These are phyloP conservation scores for Lepus townsendii DNA, from an alignment of 2,797 vertebrate genomes.

Conservation along the genomic window DNA sequence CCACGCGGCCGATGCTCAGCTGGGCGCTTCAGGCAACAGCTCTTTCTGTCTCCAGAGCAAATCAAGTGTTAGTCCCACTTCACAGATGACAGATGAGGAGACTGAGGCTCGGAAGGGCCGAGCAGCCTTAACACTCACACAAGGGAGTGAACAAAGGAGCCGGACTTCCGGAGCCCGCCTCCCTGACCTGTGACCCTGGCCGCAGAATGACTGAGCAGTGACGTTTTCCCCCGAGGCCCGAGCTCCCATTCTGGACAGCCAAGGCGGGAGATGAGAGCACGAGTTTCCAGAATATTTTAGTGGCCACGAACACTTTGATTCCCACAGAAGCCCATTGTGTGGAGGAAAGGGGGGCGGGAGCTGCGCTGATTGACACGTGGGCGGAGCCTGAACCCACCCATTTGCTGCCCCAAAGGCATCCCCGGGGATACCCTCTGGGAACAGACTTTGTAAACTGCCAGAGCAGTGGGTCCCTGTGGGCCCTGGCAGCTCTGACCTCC, in stretches of 20 bases:
- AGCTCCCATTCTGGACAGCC: slow-evolving; percentile 10
- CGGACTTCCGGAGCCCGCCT: background rate
- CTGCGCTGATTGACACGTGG: background rate
- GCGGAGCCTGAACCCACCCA: background rate
- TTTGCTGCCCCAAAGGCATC: background rate
- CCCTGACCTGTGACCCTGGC: background rate
- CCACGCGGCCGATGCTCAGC: background rate
- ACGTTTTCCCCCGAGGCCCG: background rate
- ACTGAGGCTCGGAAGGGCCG: background rate
- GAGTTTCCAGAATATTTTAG: background rate
- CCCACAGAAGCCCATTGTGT: background rate
- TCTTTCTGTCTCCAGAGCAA: background rate
- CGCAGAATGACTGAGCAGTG: background rate
- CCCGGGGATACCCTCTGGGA: background rate
- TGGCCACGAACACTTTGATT: background rate
- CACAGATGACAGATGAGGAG: background rate
- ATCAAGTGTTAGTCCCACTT: background rate
- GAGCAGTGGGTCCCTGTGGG: background rate
- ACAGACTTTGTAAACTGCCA: background rate
- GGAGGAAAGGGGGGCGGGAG: background rate
- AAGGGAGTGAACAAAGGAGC: background rate
- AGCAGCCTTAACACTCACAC: background rate
- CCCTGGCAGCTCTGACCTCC: background rate
- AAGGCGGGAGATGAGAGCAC: background rate
- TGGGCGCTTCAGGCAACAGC: background rate